A percentile compares a stretch with the other conserved stretches of the same genome.
Evolutionary conservation across 1,140 invertebrate species (phyloP).

Genomic region (Trichomalopsis sarcophagae): DNA sequence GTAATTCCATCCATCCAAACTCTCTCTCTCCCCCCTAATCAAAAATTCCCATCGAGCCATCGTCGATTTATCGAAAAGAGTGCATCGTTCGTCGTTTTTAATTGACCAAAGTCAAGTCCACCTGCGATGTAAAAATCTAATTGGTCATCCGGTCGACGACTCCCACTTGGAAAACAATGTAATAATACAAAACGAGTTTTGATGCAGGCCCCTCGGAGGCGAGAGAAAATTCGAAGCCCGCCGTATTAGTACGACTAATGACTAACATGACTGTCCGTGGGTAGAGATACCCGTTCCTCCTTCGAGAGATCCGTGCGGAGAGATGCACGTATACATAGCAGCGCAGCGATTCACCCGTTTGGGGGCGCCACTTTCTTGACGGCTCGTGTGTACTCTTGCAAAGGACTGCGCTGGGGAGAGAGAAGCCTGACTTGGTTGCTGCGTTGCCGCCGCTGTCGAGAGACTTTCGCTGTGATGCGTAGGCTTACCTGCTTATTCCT

Average conservation of each 20-base stretch:
- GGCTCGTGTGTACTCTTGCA: background rate
- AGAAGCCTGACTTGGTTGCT: too few species aligned
- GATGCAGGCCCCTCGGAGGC: background rate
- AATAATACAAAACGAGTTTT: constrained; percentile 10
- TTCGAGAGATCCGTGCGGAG: background rate
- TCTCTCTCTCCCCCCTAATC: background rate
- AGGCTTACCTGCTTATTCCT: too few species aligned
- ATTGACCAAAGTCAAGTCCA: background rate
- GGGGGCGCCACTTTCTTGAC: constrained; percentile 38
- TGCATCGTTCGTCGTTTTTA: background rate
- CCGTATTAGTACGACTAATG: constrained; percentile 68
- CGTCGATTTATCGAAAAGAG: constrained; percentile 2
- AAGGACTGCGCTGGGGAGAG: background rate
- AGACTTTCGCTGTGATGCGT: too few species aligned
- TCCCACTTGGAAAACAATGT: constrained; percentile 1
- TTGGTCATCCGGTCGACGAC: background rate
- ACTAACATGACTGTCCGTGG: constrained; percentile 67
- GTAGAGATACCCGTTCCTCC: background rate
- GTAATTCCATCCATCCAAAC: background rate
- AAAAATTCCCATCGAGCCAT: background rate
- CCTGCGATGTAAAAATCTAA: background rate
- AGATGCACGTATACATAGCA: background rate
- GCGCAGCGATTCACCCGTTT: background rate
- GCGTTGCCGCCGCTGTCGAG: too few species aligned
- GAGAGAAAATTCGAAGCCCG: constrained; percentile 65